Conservation (phyloP, 2,113 vertebrate species). For the Prionailurus bengalensis region DNA sequence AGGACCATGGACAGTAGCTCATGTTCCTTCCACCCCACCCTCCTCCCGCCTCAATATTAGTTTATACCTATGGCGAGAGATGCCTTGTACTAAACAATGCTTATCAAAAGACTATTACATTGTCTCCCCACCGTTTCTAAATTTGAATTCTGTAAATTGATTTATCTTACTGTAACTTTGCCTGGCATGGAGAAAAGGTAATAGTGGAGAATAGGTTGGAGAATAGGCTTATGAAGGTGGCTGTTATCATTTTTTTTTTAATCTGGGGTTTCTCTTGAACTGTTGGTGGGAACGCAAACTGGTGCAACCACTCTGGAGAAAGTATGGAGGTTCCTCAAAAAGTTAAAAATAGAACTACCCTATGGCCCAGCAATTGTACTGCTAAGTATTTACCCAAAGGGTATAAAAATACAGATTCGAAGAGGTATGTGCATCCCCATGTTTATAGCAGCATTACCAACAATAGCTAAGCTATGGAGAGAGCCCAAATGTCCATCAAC, state of each 20-base stretch:
- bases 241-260: neutral
- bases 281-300: too few species aligned
- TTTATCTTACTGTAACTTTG: conserved; percentile 12
- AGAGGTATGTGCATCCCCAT: too few species aligned
- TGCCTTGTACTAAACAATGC: neutral
- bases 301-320: too few species aligned
- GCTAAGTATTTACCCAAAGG: too few species aligned
- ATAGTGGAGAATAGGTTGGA: neutral
- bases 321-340: too few species aligned
- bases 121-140: neutral
- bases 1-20: conserved; percentile 79
- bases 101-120: neutral
- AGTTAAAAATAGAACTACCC: too few species aligned
- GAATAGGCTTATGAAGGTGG: neutral
- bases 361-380: too few species aligned
- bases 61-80: neutral
- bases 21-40: neutral
- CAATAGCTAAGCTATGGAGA: too few species aligned
- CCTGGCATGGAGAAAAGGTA: neutral
- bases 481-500: too few species aligned
- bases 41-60: neutral
- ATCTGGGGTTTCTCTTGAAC: too few species aligned
- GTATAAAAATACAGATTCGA: too few species aligned
- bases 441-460: too few species aligned
- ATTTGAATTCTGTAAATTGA: neutral